Evolutionary conservation across 2,888 invertebrate genomes (phyloP).

Genomic region (Meiosimyza platycephala): DNA sequence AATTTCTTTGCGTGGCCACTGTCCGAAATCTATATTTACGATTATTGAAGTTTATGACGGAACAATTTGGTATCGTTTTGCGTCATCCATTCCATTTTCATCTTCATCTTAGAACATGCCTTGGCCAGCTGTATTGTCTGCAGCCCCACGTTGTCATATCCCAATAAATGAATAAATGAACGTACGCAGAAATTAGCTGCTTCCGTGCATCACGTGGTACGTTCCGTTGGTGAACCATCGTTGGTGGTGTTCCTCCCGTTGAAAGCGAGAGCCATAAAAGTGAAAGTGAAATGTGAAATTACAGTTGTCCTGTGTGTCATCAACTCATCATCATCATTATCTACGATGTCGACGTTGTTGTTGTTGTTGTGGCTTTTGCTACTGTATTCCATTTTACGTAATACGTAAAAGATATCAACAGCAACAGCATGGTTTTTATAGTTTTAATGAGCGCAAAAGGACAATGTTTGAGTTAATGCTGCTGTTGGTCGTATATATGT

Average conservation of each 20-base stretch:
- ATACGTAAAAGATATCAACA: constrained; percentile 11
- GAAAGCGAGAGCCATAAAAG: constrained; percentile 23
- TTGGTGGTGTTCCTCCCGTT: background rate
- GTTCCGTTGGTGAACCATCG: background rate
- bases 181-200: constrained; percentile 25
- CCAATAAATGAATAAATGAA: constrained; percentile 32
- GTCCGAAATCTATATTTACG: constrained; percentile 53
- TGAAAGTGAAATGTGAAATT: constrained; percentile 31
- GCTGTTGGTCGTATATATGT: background rate
- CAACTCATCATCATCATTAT: constrained; percentile 32
- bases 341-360: too few species aligned
- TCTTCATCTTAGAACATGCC: too few species aligned
- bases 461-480: constrained; percentile 29
- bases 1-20: too few species aligned
- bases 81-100: constrained; percentile 31
- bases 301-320: constrained; percentile 28
- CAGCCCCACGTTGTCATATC: too few species aligned
- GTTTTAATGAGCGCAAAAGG: constrained; percentile 28
- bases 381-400: background rate
- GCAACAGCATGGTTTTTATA: constrained; percentile 28
- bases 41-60: constrained; percentile 53
- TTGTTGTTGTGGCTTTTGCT: background rate
- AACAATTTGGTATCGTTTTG: constrained; percentile 51
- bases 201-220: constrained; percentile 33
- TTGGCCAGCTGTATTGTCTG: too few species aligned